phyloP scores from a whole-genome alignment of 2,113 vertebrate species.

The Engraulis encrasicolus region DNA sequence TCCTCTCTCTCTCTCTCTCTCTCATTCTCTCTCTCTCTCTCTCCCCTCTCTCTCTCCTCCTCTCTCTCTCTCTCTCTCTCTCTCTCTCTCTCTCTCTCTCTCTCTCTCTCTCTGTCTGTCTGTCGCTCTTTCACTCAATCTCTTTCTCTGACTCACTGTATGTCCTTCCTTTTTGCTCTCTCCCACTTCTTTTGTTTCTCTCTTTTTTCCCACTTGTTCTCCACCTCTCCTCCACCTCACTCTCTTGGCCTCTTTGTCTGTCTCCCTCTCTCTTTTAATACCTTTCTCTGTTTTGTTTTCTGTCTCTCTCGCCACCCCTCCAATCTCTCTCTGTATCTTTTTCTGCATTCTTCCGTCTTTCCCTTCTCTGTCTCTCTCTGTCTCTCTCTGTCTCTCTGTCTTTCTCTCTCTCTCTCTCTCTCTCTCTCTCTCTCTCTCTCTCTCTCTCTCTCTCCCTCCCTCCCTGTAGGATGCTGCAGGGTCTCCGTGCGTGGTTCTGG shows the following conservation, averaged over 20 bases:
- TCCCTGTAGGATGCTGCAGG: constrained; percentile 84
- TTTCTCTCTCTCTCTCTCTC: not conserved
- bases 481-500: constrained; percentile 84
- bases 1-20: constrained; percentile 1
- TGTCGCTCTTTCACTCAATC: constrained; percentile 11
- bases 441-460: not conserved
- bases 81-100: not conserved
- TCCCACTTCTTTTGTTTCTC: not conserved
- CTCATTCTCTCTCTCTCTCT: not conserved
- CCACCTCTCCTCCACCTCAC: not conserved
- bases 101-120: not conserved
- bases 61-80: not conserved
- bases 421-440: too few relatives aligned
- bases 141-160: not conserved
- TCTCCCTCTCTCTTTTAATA: not conserved
- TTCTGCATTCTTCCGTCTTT: not conserved
- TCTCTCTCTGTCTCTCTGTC: not conserved
- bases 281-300: constrained; percentile 10
- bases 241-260: not conserved
- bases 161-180: not conserved
- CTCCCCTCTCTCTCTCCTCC: not conserved
- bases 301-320: not conserved
- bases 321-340: not conserved
- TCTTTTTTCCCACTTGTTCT: not conserved
- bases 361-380: not conserved